phyloP scores from a whole-genome alignment of 2,797 vertebrate genomes.

The Lacerta agilis region DNA sequence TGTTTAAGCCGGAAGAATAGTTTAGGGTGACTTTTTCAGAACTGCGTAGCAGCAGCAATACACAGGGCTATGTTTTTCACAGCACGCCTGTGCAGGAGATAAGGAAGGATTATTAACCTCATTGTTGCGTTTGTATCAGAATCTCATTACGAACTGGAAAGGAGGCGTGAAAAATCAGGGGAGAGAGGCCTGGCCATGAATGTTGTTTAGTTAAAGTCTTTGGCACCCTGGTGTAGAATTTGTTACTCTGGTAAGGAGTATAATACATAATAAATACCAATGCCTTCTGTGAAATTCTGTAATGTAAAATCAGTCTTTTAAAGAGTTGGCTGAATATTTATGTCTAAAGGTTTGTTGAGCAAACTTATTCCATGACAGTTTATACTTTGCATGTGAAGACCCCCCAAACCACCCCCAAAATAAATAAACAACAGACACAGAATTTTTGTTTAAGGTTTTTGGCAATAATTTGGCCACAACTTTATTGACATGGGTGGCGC shows the following conservation, averaged over 20 bases:
- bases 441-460: too few relatives aligned
- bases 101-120: constrained; percentile 17
- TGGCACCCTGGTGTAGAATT: constrained; percentile 26
- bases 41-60: background rate
- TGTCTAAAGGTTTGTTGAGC: background rate
- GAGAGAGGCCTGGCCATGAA: constrained; percentile 12
- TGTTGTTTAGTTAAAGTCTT: background rate
- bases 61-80: background rate
- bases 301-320: constrained; percentile 13
- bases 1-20: constrained; percentile 26
- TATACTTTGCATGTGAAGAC: background rate
- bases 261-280: background rate
- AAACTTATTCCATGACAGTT: background rate
- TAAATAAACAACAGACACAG: too few relatives aligned
- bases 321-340: background rate
- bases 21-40: constrained; percentile 40
- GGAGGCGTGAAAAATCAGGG: constrained; percentile 22
- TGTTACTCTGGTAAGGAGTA: constrained; percentile 28
- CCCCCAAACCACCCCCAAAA: too few relatives aligned
- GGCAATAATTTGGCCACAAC: too few relatives aligned
- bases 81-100: background rate
- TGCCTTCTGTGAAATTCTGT: background rate
- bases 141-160: constrained; percentile 44
- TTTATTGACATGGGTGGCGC: too few relatives aligned
- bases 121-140: constrained; percentile 39